phyloP scores from a whole-genome alignment of 37 sponge, comb jelly and placozoan genomes.

The Bolinopsis microptera region DNA sequence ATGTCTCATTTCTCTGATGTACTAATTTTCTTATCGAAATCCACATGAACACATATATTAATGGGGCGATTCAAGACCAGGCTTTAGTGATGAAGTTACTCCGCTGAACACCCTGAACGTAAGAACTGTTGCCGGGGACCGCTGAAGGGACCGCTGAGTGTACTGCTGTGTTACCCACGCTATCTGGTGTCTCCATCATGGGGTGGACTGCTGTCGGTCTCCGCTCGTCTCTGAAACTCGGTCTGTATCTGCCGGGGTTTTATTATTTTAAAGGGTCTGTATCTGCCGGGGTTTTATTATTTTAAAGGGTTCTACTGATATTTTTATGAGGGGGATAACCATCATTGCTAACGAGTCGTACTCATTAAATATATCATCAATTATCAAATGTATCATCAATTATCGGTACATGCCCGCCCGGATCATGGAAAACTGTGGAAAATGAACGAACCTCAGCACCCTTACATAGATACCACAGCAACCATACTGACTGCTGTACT shows the following conservation, averaged over 20 bases:
- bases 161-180: not conserved
- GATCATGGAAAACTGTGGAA: not conserved
- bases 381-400: no score
- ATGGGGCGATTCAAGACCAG: slow-evolving; percentile 5
- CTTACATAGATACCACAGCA: slow-evolving; percentile 35
- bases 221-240: not conserved
- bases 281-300: not conserved
- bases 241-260: slow-evolving; percentile 13
- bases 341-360: no score
- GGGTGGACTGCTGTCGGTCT: slow-evolving; percentile 7
- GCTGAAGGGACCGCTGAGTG: not conserved
- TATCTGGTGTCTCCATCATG: not conserved
- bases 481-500: slow-evolving; percentile 38
- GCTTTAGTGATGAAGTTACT: slow-evolving; percentile 62
- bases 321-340: no score
- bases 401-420: no score
- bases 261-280: no score
- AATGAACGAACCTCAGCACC: not conserved
- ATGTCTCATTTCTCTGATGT: no score
- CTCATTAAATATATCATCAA: no score
- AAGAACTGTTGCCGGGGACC: not conserved
- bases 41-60: not conserved
- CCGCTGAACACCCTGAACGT: not conserved
- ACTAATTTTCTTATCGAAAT: no score
- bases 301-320: no score